Evolutionary conservation across 2,888 invertebrate genomes (phyloP).

Genomic region (Chrysotoxum bicinctum): DNA sequence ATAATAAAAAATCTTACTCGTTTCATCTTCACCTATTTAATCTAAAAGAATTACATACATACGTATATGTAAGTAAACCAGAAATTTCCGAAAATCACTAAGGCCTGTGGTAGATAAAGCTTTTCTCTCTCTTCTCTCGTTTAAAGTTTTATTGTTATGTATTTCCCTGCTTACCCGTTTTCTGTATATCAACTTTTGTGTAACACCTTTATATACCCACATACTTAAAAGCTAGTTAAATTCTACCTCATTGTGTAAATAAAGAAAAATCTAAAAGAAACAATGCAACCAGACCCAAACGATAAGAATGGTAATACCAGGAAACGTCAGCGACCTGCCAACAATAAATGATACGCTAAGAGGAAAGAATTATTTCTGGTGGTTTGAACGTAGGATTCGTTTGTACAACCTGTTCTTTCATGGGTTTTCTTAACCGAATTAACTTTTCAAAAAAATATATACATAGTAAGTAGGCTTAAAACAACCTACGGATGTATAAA

Average conservation of each 20-base stretch:
- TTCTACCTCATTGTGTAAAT: not conserved
- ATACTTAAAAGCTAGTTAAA: not conserved
- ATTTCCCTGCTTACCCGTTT: not conserved
- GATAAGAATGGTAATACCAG: slow-evolving; percentile 35
- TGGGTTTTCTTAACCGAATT: slow-evolving; percentile 33
- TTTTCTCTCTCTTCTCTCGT: not conserved
- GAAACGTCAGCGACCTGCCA: slow-evolving; percentile 63
- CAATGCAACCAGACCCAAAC: slow-evolving; percentile 12
- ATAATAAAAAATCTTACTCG: no score
- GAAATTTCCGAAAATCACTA: not conserved
- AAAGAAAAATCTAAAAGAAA: not conserved
- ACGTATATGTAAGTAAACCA: no score
- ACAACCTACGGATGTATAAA: not conserved
- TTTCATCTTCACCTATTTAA: not conserved
- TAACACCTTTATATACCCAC: not conserved
- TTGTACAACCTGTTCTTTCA: slow-evolving; percentile 33
- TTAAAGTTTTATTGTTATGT: not conserved
- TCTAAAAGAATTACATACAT: not conserved
- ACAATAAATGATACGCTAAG: slow-evolving; percentile 25
- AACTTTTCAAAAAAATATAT: not conserved
- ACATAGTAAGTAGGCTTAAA: not conserved
- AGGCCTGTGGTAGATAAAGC: not conserved
- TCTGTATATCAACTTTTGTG: not conserved
- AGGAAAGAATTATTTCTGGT: slow-evolving; percentile 26
- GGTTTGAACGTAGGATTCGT: slow-evolving; percentile 26